Conservation (phyloP, 2,113 vertebrate genomes). For the Daphoenositta chrysoptera region DNA sequence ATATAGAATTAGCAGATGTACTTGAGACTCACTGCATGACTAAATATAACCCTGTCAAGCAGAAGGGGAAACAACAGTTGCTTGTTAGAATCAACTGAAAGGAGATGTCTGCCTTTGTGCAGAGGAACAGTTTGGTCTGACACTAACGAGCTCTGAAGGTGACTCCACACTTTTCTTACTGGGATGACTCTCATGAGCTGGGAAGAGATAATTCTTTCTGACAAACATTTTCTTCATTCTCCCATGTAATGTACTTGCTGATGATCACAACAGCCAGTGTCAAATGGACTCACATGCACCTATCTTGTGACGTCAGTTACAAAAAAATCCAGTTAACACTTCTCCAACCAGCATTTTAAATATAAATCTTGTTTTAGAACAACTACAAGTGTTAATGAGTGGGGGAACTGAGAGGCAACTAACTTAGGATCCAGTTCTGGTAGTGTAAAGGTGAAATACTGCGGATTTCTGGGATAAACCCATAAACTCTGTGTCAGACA, state of each 20-base stretch:
- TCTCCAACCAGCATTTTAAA: neutral
- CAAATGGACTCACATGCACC: neutral
- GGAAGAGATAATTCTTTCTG: neutral
- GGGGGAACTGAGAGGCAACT: neutral
- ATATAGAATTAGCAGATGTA: neutral
- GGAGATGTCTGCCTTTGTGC: neutral
- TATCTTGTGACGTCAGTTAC: neutral
- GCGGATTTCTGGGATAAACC: neutral
- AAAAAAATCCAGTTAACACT: neutral
- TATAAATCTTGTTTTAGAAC: neutral
- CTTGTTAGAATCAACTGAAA: neutral
- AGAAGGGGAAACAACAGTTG: neutral
- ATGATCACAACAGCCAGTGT: neutral
- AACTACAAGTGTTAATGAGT: neutral
- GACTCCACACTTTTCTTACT: neutral
- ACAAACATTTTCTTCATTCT: neutral
- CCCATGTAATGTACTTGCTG: neutral
- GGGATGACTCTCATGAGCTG: neutral
- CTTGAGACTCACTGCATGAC: neutral
- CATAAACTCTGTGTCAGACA: neutral
- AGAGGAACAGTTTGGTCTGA: neutral
- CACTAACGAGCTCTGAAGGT: neutral
- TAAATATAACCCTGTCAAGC: neutral
- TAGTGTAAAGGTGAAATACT: neutral
- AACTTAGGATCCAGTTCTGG: neutral